A percentile compares a stretch with the other conserved stretches of the same genome.
These are phyloP conservation scores for Epirrhoe alternata DNA, from an alignment of 2,888 invertebrate genomes.

Conservation along the genomic window DNA sequence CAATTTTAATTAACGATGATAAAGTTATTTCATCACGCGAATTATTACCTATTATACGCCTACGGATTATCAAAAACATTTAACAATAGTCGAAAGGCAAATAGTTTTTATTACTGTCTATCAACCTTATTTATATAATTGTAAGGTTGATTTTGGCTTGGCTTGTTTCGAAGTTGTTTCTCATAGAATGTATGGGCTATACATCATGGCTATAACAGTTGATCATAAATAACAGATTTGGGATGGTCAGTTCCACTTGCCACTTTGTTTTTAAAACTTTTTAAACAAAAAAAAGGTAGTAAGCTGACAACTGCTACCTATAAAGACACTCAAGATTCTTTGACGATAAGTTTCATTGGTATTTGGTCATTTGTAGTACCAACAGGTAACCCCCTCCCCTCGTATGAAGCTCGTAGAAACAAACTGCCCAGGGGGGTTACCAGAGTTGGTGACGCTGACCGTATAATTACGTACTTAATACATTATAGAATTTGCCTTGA, in stretches of 20 bases:
- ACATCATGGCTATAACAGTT: slow-evolving; percentile 69
- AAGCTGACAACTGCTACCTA: no score
- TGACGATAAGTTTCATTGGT: no score
- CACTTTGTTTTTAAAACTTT: slow-evolving; percentile 9
- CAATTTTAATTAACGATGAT: slow-evolving; percentile 59
- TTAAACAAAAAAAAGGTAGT: no score
- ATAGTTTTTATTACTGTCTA: neutral
- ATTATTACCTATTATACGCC: slow-evolving; percentile 67
- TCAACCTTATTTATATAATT: slow-evolving; percentile 6
- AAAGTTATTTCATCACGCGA: slow-evolving; percentile 58
- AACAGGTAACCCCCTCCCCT: no score
- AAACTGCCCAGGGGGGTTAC: no score
- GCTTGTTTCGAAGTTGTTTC: slow-evolving; percentile 14
- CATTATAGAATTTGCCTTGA: no score
- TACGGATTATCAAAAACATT: slow-evolving; percentile 55
- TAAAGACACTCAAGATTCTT: no score
- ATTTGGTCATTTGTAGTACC: no score
- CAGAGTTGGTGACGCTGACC: no score
- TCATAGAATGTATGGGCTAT: slow-evolving; percentile 55
- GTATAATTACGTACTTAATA: no score
- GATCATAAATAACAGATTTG: slow-evolving; percentile 69
- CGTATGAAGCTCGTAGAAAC: no score
- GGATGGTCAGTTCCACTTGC: slow-evolving; percentile 58
- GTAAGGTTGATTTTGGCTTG: slow-evolving; percentile 41
- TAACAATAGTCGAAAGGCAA: slow-evolving; percentile 47